Base-by-base conservation (phyloP, 2,113 vertebrate genomes). In the Scomber scombrus region DNA sequence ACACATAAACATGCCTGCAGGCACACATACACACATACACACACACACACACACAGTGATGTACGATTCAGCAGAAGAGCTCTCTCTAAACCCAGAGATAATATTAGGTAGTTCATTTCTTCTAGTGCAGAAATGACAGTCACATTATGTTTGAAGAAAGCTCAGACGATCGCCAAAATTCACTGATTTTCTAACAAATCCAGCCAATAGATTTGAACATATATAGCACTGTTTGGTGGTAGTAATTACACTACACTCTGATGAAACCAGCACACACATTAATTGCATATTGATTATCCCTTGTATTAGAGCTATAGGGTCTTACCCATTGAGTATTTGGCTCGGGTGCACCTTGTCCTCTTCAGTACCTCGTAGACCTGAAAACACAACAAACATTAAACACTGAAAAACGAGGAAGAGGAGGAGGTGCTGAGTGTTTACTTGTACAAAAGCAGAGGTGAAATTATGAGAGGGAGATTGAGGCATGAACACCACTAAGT, bases 351-450 rank as follows among this genome's bases (percentile, higher is more conserved):
- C 0, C 95, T 97, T 0, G 96, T 97, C 86, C 98, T 96, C 84
- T 99, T 99, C 91, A 99, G 67, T 51, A 99, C 96, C 89, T 97
- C 97, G 52, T 96, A 98, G 71, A 99, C 98, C 98, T 99, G 76
- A 6, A 2, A 65, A 86, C 43, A 64, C 11, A 86, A 26, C 43
- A 75, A 40, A 21, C 2, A 70, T 40, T 45, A 19, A 34, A 31
- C n/a, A 3, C 5, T 54, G 56, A 55, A 19, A 52, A 16, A 15
- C 1, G 4, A 45, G 13, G 8, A 9, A 4, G 29, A n/a, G 29
- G 34, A 56, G 2, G 55, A 61, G 19, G 8, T 26, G 60, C 9
- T 19, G 8, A 19, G 19, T 21, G 3, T 46, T 40, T 21, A 23
- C 9, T 19, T 21, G 14, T 57, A 26, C 23, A 23, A 40, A 5